These are phyloP conservation scores for Petrolisthes cinctipes DNA, from an alignment of 2,888 invertebrate genomes.

Conservation along the genomic window DNA sequence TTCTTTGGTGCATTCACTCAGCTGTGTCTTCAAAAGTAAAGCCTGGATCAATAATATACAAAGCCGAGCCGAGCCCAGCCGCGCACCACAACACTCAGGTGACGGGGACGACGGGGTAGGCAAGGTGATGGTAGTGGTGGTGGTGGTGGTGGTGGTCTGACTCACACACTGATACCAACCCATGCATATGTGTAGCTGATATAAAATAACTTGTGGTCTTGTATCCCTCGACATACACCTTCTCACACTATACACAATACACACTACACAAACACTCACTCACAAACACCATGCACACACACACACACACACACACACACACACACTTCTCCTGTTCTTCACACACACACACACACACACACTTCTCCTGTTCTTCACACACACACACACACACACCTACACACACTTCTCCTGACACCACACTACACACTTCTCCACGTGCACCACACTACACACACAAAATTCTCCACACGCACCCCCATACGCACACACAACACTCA, in stretches of 20 bases:
- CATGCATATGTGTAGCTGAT: no score
- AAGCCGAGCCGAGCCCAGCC: no score
- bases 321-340: not conserved
- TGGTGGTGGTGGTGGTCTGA: no score
- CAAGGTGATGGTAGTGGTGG: no score
- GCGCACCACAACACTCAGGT: no score
- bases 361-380: not conserved
- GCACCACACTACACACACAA: not conserved
- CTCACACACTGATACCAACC: no score
- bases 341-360: not conserved
- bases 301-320: not conserved
- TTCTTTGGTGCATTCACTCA: no score
- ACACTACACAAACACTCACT: not conserved
- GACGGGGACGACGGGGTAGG: no score
- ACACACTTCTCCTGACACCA: not conserved
- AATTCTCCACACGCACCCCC: not conserved
- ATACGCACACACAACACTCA: not conserved
- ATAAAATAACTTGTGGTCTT: no score
- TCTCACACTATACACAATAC: not conserved
- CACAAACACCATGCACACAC: not conserved
- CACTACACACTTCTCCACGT: not conserved
- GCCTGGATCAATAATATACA: no score
- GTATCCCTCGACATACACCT: no score
- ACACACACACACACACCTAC: not conserved
- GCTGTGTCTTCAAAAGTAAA: no score